These are phyloP conservation scores for Epirrhoe alternata DNA, from an alignment of 2,888 invertebrate genomes.

Conservation along the genomic window DNA sequence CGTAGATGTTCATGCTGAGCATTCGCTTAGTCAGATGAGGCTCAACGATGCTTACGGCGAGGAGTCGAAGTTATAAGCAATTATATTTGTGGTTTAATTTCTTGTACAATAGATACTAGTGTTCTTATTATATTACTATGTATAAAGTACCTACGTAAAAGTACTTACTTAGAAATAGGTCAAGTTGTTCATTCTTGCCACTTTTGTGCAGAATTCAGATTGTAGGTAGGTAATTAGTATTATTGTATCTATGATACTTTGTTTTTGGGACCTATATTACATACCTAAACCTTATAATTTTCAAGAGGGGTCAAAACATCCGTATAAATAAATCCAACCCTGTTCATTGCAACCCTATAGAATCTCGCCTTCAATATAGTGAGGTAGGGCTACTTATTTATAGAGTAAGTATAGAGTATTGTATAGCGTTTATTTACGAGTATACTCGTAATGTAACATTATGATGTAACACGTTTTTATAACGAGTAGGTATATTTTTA, in stretches of 20 bases:
- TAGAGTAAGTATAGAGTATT: neutral
- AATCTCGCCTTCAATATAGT: constrained; percentile 21
- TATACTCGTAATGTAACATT: neutral
- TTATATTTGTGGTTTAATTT: no score
- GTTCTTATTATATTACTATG: no score
- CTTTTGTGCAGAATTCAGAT: neutral
- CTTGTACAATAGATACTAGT: no score
- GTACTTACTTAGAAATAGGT: neutral
- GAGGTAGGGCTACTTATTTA: constrained; percentile 5
- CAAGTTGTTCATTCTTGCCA: neutral
- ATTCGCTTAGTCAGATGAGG: constrained; percentile 49
- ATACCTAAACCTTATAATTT: no score
- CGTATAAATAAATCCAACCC: no score
- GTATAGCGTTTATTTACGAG: neutral
- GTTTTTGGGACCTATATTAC: no score
- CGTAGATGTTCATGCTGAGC: constrained; percentile 71
- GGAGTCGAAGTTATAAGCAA: constrained; percentile 71
- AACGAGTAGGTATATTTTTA: neutral
- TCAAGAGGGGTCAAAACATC: neutral
- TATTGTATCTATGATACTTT: no score
- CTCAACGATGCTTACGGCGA: constrained; percentile 59
- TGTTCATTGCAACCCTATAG: constrained; percentile 11
- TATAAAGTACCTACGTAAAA: neutral
- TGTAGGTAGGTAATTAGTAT: neutral
- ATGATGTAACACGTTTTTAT: neutral